Evolutionary conservation across 2,113 vertebrate species (phyloP), one percentile per base, ranked within the genome.

Genomic region (Spea multiplicata): DNA sequence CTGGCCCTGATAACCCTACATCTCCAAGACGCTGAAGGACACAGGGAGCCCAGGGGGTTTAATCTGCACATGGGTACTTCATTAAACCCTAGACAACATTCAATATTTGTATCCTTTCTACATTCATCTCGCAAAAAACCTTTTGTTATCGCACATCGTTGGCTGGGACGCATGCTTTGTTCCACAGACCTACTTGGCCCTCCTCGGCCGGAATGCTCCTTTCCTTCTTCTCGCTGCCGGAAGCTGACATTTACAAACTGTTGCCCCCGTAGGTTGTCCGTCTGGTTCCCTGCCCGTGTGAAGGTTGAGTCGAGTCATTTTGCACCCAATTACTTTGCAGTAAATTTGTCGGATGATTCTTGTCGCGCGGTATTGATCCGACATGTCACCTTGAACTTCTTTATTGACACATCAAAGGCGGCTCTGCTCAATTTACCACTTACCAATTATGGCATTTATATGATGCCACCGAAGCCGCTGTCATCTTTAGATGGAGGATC

Each of bases 391-490:
- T 99, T 98, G 96, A 99, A 97, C 96, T 96, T 96, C 92, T 90
- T 96, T 98, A 98, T 98, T 97, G 97, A 99, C 96, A 97, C 95
- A 95, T 96, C 94, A 96, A 95, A 94, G 91, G 92, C 90, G 91
- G 90, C 83, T 87, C 92, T 83, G 87, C 90, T 94, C 96, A 91
- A 97, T 96, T 96, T 96, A 96, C 94, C 86, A 94, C 92, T 91
- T 94, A 94, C 96, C 95, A 97, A 98, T 98, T 96, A 97, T 96
- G 95, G 94, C 95, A 95, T 96, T 96, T 94, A 96, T 95, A 96
- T 98, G 95, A 97, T 98, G 96, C 96, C 95, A 97, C 94, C 87
- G 86, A 87, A 87, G 83, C 86, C 87, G 90, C 93, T 92, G 92
- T 93, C 91, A 93, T 89, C 90, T 90, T 91, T 87, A 84, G 88